These are phyloP conservation scores for Oxystoma pomonae DNA, from an alignment of 2,888 invertebrate species.

Conservation along the genomic window DNA sequence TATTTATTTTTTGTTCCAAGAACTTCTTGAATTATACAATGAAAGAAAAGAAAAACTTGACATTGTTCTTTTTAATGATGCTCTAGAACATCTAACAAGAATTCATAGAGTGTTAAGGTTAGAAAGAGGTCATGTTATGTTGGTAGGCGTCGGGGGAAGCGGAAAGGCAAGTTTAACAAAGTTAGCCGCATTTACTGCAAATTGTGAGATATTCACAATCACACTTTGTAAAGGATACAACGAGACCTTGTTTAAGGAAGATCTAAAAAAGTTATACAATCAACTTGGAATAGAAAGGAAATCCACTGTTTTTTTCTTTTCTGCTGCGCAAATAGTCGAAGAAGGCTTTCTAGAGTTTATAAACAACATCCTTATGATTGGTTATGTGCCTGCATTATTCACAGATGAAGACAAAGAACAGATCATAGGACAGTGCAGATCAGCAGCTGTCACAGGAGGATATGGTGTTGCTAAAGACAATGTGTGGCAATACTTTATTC, in stretches of 20 bases:
- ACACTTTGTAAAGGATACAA: slow-evolving; percentile 81
- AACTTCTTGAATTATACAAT: slow-evolving; percentile 85
- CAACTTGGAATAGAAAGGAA: slow-evolving; percentile 72
- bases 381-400: slow-evolving; percentile 79
- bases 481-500: slow-evolving; percentile 82
- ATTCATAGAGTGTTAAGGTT: slow-evolving; percentile 81
- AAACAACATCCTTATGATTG: slow-evolving; percentile 88
- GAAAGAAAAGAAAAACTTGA: slow-evolving; percentile 69
- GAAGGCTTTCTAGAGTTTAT: slow-evolving; percentile 85
- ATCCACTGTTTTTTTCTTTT: slow-evolving; percentile 77
- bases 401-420: slow-evolving; percentile 85
- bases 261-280: slow-evolving; percentile 75
- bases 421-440: slow-evolving; percentile 67
- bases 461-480: slow-evolving; percentile 72
- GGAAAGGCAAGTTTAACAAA: slow-evolving; percentile 81
- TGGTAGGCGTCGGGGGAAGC: slow-evolving; percentile 86
- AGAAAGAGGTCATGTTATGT: slow-evolving; percentile 76
- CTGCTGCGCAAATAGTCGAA: slow-evolving; percentile 75
- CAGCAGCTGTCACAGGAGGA: slow-evolving; percentile 66
- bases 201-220: slow-evolving; percentile 79
- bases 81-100: slow-evolving; percentile 84
- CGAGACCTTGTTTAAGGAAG: slow-evolving; percentile 79
- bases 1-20: slow-evolving; percentile 81
- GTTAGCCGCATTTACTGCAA: slow-evolving; percentile 80
- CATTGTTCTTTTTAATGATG: slow-evolving; percentile 87